Conservation (phyloP, 2,888 invertebrate species). For the Adelognathus sp. region DNA sequence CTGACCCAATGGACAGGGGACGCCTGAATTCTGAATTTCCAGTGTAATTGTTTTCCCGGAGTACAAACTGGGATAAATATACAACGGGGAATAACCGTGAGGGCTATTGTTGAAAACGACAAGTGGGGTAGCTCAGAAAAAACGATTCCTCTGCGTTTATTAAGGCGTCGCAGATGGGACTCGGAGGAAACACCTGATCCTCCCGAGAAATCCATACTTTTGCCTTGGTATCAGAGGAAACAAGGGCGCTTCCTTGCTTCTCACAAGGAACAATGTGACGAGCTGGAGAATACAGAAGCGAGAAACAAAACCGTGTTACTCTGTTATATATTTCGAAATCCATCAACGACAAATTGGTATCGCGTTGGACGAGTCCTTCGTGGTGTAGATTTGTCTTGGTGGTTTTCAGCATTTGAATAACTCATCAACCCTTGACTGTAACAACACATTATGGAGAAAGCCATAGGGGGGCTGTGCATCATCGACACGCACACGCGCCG, state of each 20-base stretch:
- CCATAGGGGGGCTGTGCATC: neutral
- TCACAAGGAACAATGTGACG: neutral
- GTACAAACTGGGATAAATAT: neutral
- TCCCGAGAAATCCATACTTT: constrained; percentile 68
- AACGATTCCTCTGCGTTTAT: constrained; percentile 44
- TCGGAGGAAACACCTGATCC: constrained; percentile 68
- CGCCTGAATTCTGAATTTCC: too few relatives aligned
- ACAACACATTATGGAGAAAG: constrained; percentile 42
- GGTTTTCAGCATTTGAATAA: constrained; percentile 37
- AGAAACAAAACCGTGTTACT: constrained; percentile 8
- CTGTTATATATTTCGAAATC: too few relatives aligned
- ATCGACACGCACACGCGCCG: constrained; percentile 58
- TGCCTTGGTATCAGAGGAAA: constrained; percentile 34
- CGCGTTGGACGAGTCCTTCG: neutral
- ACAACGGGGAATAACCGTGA: neutral
- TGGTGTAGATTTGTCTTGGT: neutral
- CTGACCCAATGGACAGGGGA: too few relatives aligned
- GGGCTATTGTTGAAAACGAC: neutral
- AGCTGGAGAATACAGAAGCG: neutral
- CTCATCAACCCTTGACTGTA: neutral
- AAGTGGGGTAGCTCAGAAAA: constrained; percentile 12
- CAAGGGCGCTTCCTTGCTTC: neutral
- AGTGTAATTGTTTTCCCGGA: neutral
- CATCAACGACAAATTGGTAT: neutral
- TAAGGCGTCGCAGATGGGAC: constrained; percentile 66